phyloP scores from a whole-genome alignment of 2,888 invertebrate genomes.

The Lochmaea capreae region DNA sequence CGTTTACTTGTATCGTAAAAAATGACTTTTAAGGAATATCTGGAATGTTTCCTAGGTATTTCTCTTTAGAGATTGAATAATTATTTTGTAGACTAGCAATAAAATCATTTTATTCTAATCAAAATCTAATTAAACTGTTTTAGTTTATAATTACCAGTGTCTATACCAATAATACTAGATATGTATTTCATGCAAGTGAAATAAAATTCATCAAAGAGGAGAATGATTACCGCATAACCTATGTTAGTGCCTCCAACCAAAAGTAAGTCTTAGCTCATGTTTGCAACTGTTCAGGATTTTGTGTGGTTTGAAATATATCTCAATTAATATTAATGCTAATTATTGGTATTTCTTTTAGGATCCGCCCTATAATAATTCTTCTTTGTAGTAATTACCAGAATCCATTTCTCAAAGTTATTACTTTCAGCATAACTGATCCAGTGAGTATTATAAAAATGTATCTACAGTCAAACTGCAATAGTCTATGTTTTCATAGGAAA shows the following conservation, averaged over 20 bases:
- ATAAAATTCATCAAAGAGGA: conserved; percentile 29
- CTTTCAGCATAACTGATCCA: conserved; percentile 12
- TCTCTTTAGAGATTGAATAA: not conserved
- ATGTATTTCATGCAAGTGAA: conserved; percentile 22
- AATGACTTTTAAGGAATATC: too few relatives aligned
- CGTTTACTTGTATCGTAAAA: not conserved
- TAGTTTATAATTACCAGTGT: not conserved
- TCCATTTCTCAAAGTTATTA: conserved; percentile 49
- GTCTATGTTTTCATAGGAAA: not conserved
- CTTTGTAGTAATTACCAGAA: conserved; percentile 46
- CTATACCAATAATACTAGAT: not conserved
- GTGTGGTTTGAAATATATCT: not conserved
- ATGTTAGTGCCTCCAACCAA: not conserved
- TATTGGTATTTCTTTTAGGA: conserved; percentile 30
- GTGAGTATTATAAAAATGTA: not conserved
- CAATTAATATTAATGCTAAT: not conserved
- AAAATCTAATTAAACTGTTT: not conserved
- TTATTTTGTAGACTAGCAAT: not conserved
- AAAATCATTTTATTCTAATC: not conserved
- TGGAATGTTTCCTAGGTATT: too few relatives aligned
- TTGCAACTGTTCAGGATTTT: too few relatives aligned
- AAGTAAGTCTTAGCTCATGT: conserved; percentile 4
- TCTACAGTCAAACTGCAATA: not conserved
- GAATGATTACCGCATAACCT: conserved; percentile 22
- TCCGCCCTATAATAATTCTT: conserved; percentile 40